A percentile compares a stretch with the other conserved stretches of the same genome.
These are phyloP conservation scores for Alligator sinensis DNA, from an alignment of 2,113 vertebrate species.

Conservation along the genomic window DNA sequence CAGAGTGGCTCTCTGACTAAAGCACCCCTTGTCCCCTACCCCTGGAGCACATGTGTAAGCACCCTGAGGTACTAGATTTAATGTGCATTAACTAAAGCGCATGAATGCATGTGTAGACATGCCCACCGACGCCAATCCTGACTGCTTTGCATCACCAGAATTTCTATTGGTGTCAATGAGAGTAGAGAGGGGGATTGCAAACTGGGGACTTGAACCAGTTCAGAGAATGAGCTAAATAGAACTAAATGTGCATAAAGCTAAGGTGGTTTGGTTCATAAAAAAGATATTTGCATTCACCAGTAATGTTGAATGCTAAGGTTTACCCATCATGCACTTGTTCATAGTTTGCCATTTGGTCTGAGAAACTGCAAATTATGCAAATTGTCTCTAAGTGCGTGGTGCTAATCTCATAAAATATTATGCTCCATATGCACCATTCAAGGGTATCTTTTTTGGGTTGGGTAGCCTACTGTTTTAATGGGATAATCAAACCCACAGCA, in stretches of 20 bases:
- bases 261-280: not conserved
- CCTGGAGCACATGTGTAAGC: no score
- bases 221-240: no score
- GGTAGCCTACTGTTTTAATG: not conserved
- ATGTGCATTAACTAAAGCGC: no score
- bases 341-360: not conserved
- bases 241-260: not conserved
- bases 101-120: no score
- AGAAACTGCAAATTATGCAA: not conserved
- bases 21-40: no score
- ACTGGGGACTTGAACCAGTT: no score
- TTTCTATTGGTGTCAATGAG: no score
- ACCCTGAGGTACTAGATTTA: no score
- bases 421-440: not conserved
- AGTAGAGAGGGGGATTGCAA: no score
- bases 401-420: not conserved
- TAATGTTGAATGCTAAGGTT: not conserved
- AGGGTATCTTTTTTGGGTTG: accelerated
- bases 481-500: constrained; percentile 6
- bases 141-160: no score
- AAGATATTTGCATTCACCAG: not conserved
- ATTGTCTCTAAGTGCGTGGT: not conserved
- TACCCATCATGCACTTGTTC: not conserved
- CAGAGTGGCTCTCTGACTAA: no score
- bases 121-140: no score